These are phyloP conservation scores for Schmidtea mediterranea DNA, from an alignment of 1,140 invertebrate genomes.

Conservation along the genomic window DNA sequence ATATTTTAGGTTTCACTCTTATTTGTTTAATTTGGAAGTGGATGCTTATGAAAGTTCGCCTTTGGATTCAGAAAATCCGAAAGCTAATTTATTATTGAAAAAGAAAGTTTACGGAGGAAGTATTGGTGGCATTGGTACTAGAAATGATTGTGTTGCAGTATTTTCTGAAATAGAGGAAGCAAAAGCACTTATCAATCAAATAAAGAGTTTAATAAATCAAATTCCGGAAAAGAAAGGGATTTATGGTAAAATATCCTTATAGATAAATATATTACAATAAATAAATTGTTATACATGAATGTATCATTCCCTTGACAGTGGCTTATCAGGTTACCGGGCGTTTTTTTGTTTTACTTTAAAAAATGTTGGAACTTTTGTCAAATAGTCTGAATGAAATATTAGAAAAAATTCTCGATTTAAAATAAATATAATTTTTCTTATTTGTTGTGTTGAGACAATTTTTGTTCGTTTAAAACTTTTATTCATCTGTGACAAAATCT, in stretches of 20 bases:
- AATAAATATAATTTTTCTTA: too few relatives aligned
- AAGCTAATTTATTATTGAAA: conserved; percentile 22
- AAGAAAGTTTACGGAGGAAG: conserved; percentile 22
- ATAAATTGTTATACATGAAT: too few relatives aligned
- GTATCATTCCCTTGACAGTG: too few relatives aligned
- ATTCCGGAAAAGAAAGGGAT: conserved; percentile 15
- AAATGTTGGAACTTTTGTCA: too few relatives aligned
- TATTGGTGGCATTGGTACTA: conserved; percentile 20
- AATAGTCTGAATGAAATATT: too few relatives aligned
- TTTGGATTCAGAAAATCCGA: conserved; percentile 13
- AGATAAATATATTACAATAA: background rate
- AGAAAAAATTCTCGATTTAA: too few relatives aligned
- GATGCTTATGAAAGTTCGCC: conserved; percentile 18
- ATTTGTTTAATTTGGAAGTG: conserved; percentile 24
- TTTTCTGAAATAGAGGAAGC: conserved; percentile 26
- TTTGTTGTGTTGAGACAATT: too few relatives aligned
- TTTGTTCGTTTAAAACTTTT: too few relatives aligned
- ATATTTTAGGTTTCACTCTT: conserved; percentile 21
- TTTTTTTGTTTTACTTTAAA: too few relatives aligned
- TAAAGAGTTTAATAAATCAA: conserved; percentile 16
- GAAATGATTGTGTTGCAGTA: conserved; percentile 22
- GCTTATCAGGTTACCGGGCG: too few relatives aligned
- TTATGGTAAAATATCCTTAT: conserved; percentile 2
- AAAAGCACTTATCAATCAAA: conserved; percentile 16
- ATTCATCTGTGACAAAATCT: too few relatives aligned